Conservation (phyloP, 2,888 invertebrate species). For the Eilema sororculum region DNA sequence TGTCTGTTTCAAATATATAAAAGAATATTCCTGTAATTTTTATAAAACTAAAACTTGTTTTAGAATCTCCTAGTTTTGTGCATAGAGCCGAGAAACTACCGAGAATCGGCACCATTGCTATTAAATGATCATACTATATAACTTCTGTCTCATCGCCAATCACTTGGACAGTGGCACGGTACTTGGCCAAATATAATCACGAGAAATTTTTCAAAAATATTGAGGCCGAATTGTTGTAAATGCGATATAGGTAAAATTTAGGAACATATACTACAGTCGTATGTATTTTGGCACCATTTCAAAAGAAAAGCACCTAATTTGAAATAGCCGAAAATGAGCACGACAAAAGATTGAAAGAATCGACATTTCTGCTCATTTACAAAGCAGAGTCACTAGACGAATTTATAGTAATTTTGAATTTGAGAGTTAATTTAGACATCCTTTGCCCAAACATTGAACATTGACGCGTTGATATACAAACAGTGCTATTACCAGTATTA, state of each 20-base stretch:
- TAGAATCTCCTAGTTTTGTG: not conserved
- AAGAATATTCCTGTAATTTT: not conserved
- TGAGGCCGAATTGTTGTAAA: constrained; percentile 49
- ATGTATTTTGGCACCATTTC: constrained; percentile 27
- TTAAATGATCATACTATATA: not conserved
- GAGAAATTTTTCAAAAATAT: constrained; percentile 32
- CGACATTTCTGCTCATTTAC: not conserved
- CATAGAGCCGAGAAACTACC: not conserved
- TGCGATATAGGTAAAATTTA: constrained; percentile 41
- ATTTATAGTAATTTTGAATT: constrained; percentile 22
- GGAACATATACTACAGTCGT: constrained; percentile 52
- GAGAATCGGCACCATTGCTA: not conserved
- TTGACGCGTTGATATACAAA: not conserved
- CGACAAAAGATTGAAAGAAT: not conserved
- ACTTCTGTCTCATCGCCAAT: constrained; percentile 22
- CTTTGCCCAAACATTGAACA: not conserved
- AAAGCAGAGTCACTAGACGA: not conserved
- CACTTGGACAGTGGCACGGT: constrained; percentile 41
- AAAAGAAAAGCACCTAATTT: constrained; percentile 46
- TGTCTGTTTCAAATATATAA: too few relatives aligned
- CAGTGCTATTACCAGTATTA: not conserved
- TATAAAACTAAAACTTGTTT: not conserved
- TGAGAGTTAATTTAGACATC: constrained; percentile 15
- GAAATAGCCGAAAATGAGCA: constrained; percentile 18
- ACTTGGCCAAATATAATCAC: constrained; percentile 47